phyloP scores from a whole-genome alignment of 2,888 invertebrate genomes.

The Brenthis daphne region DNA sequence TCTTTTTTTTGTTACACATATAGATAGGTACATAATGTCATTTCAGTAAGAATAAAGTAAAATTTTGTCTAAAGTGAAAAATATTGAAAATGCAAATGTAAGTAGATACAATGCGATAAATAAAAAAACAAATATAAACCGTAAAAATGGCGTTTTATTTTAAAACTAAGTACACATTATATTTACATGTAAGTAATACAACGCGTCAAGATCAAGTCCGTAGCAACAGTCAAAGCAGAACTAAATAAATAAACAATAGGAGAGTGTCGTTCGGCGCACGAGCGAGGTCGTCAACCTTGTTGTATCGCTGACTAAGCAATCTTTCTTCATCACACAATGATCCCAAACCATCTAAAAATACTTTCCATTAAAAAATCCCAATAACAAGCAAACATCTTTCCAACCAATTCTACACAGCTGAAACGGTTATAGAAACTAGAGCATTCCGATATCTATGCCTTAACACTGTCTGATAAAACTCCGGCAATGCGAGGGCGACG shows the following conservation, averaged over 20 bases:
- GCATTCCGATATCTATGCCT: slow-evolving; percentile 32
- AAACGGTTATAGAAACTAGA: slow-evolving; percentile 39
- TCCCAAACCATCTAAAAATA: slow-evolving; percentile 25
- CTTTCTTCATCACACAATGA: slow-evolving; percentile 37
- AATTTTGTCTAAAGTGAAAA: too few relatives aligned
- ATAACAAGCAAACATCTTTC: slow-evolving; percentile 30
- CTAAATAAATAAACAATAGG: slow-evolving; percentile 65
- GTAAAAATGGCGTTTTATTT: slow-evolving; percentile 76
- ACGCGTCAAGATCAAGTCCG: slow-evolving; percentile 79
- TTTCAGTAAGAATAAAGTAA: too few relatives aligned
- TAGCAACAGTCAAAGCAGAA: slow-evolving; percentile 79
- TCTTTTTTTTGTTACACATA: too few relatives aligned
- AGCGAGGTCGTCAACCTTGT: slow-evolving; percentile 56
- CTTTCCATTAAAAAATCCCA: slow-evolving; percentile 34
- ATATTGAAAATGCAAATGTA: too few relatives aligned
- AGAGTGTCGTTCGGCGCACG: slow-evolving; percentile 49
- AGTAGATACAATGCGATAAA: neutral
- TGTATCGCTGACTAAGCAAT: slow-evolving; percentile 53
- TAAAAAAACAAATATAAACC: slow-evolving; percentile 45
- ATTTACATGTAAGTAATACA: slow-evolving; percentile 78
- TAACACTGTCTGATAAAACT: slow-evolving; percentile 7
- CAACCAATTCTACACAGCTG: slow-evolving; percentile 40
- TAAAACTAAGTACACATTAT: slow-evolving; percentile 63
- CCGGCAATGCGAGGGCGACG: slow-evolving; percentile 25
- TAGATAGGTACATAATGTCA: too few relatives aligned